phyloP scores from a whole-genome alignment of 2,888 invertebrate species.

The Nymphalis polychloros region DNA sequence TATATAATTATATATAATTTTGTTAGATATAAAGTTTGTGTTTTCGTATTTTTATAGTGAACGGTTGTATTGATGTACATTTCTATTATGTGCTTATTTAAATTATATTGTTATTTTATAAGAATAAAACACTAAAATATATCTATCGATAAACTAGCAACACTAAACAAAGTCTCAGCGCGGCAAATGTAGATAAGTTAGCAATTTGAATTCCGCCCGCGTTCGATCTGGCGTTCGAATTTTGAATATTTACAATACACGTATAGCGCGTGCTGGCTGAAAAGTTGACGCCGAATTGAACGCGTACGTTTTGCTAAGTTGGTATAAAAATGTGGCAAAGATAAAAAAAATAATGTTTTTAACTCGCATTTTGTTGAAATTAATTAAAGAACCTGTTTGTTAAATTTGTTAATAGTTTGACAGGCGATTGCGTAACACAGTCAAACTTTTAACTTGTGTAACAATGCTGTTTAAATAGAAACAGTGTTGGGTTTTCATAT shows the following conservation, averaged over 20 bases:
- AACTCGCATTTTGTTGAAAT: neutral
- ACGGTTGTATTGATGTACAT: too few species aligned
- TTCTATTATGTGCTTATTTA: too few species aligned
- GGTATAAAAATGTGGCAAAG: slow-evolving; percentile 16
- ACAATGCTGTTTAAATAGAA: too few species aligned
- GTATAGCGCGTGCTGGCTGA: slow-evolving; percentile 51
- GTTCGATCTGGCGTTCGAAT: slow-evolving; percentile 49
- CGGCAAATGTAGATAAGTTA: slow-evolving; percentile 57
- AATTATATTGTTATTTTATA: neutral
- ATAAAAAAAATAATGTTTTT: neutral
- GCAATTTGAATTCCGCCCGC: slow-evolving; percentile 69
- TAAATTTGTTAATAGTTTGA: neutral
- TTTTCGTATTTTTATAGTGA: too few species aligned
- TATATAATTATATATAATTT: too few species aligned
- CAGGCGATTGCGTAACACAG: neutral
- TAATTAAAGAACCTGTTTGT: neutral
- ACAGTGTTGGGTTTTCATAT: too few species aligned
- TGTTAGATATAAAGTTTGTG: too few species aligned
- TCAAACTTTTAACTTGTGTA: neutral
- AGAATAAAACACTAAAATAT: neutral
- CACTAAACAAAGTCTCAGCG: slow-evolving; percentile 35
- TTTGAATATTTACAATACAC: slow-evolving; percentile 61
- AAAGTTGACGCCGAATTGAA: slow-evolving; percentile 38
- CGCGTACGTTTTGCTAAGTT: slow-evolving; percentile 36
- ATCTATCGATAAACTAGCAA: slow-evolving; percentile 34